These are phyloP conservation scores for Nestor notabilis DNA, from an alignment of 2,113 vertebrate species.

Conservation along the genomic window DNA sequence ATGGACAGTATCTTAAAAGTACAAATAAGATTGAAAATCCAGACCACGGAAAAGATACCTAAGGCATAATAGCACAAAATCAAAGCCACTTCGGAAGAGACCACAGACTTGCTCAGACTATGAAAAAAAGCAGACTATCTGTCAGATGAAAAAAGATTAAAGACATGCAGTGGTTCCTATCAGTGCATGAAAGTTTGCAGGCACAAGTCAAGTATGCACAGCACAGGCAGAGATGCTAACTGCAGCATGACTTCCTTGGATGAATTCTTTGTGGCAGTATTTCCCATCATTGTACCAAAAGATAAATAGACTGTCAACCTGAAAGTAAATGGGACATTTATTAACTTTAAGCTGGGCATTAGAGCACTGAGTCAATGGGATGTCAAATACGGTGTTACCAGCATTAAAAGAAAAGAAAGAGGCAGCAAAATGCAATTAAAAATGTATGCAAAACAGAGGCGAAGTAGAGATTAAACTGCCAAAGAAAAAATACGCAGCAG, in stretches of 20 bases:
- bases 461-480: background rate
- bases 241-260: background rate
- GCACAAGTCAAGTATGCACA: background rate
- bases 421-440: conserved; percentile 1
- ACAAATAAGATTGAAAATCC: background rate
- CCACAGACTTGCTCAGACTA: background rate
- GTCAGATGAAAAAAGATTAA: conserved; percentile 10
- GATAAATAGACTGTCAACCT: conserved; percentile 49
- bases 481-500: background rate
- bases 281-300: conserved; percentile 11
- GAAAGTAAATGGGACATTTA: conserved; percentile 54
- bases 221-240: background rate
- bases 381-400: background rate
- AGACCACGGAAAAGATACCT: background rate
- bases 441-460: background rate
- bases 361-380: background rate
- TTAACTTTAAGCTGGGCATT: conserved; percentile 38
- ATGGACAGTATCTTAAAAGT: background rate
- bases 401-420: background rate
- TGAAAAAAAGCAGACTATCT: background rate
- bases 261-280: background rate
- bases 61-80: conserved; percentile 24
- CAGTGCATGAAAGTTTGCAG: conserved; percentile 19
- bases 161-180: background rate
- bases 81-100: background rate